Percentiles rank a stretch among this genome's conserved stretches.
Conservation (phyloP, 2,888 invertebrate species). For the Kryphioiulus occultus region DNA sequence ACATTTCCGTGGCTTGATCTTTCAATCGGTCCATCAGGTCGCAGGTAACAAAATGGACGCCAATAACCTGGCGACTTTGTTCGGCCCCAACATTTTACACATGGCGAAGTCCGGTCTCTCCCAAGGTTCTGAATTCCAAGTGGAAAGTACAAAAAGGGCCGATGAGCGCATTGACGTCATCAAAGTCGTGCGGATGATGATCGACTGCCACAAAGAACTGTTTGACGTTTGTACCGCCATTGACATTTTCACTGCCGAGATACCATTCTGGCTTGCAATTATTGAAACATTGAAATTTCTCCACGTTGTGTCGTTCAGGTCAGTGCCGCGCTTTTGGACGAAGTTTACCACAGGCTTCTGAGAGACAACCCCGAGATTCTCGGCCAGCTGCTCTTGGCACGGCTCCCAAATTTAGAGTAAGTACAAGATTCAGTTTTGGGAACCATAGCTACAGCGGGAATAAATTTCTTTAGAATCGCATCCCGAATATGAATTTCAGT, state of each 20-base stretch:
- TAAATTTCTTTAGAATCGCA: too few relatives aligned
- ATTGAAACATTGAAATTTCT: background rate
- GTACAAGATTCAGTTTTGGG: too few relatives aligned
- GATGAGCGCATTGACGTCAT: conserved; percentile 87
- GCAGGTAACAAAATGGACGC: conserved; percentile 94
- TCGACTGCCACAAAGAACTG: conserved; percentile 76
- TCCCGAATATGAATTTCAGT: too few relatives aligned
- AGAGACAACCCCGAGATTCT: conserved; percentile 83
- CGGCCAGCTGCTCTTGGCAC: conserved; percentile 68
- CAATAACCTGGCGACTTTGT: conserved; percentile 87
- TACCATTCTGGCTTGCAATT: background rate
- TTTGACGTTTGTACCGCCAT: conserved; percentile 67
- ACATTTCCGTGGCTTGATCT: too few relatives aligned
- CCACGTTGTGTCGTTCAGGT: conserved; percentile 63
- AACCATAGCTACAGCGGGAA: too few relatives aligned
- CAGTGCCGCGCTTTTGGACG: conserved; percentile 82
- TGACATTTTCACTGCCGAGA: background rate
- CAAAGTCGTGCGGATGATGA: conserved; percentile 81
- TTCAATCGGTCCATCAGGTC: conserved; percentile 63
- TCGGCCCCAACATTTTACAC: conserved; percentile 92
- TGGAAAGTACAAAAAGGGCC: conserved; percentile 68
- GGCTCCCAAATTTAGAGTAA: conserved; percentile 62
- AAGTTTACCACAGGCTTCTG: conserved; percentile 84
- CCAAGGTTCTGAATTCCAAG: conserved; percentile 60
- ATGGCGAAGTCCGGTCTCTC: conserved; percentile 71